Conservation (phyloP, 2,888 invertebrate species). For the Scaeva pyrastri region DNA sequence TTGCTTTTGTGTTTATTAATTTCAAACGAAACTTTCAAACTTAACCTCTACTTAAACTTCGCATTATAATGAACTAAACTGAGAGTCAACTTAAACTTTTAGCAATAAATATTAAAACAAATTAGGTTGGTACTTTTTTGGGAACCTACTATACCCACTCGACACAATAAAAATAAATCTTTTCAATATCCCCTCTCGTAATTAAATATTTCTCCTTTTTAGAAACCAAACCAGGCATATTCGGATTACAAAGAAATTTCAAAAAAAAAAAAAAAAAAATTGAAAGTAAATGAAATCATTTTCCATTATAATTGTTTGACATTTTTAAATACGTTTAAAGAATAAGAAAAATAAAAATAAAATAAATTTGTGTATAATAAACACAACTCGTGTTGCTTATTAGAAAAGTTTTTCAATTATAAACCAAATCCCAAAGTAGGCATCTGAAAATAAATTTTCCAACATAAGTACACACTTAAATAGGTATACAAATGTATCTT, state of each 20-base stretch:
- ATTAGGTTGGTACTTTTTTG: no score
- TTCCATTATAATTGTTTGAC: background rate
- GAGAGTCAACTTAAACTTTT: background rate
- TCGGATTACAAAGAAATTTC: background rate
- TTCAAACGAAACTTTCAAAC: no score
- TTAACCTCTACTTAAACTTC: background rate
- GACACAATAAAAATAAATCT: background rate
- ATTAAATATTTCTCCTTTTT: background rate
- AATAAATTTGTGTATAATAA: background rate
- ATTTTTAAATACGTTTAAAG: background rate
- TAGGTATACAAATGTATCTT: background rate
- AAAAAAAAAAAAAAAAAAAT: no score
- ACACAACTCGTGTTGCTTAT: slow-evolving; percentile 25
- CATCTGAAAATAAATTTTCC: slow-evolving; percentile 10
- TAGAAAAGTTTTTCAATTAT: slow-evolving; percentile 28
- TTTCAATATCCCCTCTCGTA: background rate
- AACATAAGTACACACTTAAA: background rate
- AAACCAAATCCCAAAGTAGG: background rate
- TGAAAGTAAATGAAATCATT: slow-evolving; percentile 1
- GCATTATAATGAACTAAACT: background rate
- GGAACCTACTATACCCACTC: background rate
- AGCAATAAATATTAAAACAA: slow-evolving; percentile 11
- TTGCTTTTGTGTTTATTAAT: no score
- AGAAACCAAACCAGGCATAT: background rate
- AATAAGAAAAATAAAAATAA: background rate